phyloP scores from a whole-genome alignment of 2,797 vertebrate genomes.

The Picus viridis region DNA sequence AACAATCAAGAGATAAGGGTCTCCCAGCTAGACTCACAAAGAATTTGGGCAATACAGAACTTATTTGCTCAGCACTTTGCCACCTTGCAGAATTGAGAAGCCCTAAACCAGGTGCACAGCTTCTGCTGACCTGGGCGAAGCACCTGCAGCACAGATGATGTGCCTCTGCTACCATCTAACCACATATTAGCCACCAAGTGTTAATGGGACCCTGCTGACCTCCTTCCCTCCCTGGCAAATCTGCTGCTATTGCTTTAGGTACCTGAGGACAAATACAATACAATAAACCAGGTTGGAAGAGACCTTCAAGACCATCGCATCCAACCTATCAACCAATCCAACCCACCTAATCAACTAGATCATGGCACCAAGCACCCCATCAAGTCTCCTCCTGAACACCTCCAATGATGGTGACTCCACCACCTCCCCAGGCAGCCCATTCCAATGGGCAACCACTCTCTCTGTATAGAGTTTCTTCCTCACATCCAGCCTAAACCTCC shows the following conservation, averaged over 20 bases:
- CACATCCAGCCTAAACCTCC: no score
- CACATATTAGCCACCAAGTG: background rate
- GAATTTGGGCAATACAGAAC: background rate
- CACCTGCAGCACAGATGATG: background rate
- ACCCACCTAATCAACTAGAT: no score
- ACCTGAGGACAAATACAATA: background rate
- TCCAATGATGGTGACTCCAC: no score
- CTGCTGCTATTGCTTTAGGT: background rate
- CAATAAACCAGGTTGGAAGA: no score
- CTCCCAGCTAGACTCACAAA: background rate
- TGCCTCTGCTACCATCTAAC: background rate
- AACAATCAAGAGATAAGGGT: constrained; percentile 13
- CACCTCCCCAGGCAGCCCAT: no score
- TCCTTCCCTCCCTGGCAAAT: background rate
- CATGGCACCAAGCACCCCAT: no score
- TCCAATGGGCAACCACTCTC: no score
- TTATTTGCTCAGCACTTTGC: background rate
- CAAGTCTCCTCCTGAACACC: no score
- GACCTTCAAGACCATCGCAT: no score
- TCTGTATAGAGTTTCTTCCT: no score
- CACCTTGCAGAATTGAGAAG: background rate
- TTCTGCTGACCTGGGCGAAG: background rate
- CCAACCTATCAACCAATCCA: no score
- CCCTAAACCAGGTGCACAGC: background rate
- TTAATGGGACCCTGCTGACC: background rate